Base-by-base conservation (phyloP, 1,140 invertebrate genomes). In the Drosophila micromelanica region DNA sequence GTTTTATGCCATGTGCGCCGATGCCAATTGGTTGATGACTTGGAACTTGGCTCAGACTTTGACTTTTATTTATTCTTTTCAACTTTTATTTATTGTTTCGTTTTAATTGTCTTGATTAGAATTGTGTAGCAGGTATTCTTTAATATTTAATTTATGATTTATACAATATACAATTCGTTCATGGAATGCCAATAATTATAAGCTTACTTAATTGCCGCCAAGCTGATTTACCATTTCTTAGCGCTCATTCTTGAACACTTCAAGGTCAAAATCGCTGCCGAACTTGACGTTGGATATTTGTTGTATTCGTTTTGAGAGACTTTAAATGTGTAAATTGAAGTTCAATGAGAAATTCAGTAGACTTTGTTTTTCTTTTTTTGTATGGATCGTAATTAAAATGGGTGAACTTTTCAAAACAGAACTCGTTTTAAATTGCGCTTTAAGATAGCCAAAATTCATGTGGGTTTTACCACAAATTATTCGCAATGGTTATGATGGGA, bases 1-100 rank as follows among this genome's bases (percentile, higher is more conserved):
- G 79, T 81, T 81, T 81, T 45, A 46, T 43, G 49, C 60, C 80
- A 82, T 82, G 79, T 81, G 74, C 67, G 76, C 52, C 20, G 17
- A 48, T 35, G 46, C 11, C 64, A 61, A 68, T 45, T 61, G 64
- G 46, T 54, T 59, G 67, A 76, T 80, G 78, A 62, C 64, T 78
- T 67, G 59, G 35, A 56, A 45, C 45, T 73, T 54, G 32, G 46
- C 46, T 45, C 38, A 42, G 52, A 57, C 67, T 46, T 15, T 65
- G 15, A 43, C 5, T 51, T 37, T 13, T 20, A 42, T 71, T 43
- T 62, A 37, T 56, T 55, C 43, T 42, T 62, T 52, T 62, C 32
- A 38, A 17, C 37, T 38, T 49, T 17, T 15, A 42, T 8, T 23
- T 27, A 20, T 43, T n/a, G 35, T 42, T 13, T 65, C 40, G 46